Evolutionary conservation across 1,140 invertebrate genomes (phyloP).

Genomic region (Drosophila malerkotliana): DNA sequence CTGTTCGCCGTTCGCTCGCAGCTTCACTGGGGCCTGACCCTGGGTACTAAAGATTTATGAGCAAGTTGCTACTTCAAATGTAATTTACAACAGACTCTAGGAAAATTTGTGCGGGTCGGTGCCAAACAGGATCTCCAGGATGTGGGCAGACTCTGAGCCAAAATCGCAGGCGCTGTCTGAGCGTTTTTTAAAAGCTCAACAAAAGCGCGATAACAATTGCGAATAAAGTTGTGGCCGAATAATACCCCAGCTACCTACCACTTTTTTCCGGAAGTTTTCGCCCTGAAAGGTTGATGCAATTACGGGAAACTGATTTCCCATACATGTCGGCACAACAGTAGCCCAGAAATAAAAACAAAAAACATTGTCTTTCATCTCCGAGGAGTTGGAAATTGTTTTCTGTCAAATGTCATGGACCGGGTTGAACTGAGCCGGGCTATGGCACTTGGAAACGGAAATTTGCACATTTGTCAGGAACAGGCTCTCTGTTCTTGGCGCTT

Average conservation of each 20-base stretch:
- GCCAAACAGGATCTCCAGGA: no score
- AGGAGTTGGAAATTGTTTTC: constrained; percentile 38
- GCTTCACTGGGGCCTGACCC: no score
- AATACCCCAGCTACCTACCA: constrained; percentile 16
- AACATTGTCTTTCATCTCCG: constrained; percentile 1
- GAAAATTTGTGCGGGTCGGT: no score
- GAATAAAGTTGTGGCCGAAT: no score
- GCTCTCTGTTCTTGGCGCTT: constrained; percentile 9
- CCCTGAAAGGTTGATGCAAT: constrained; percentile 38
- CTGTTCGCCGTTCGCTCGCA: constrained; percentile 35
- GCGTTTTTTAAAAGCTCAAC: no score
- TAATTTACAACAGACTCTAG: no score
- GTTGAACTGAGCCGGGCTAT: constrained; percentile 10
- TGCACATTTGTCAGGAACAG: constrained; percentile 62
- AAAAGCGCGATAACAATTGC: no score
- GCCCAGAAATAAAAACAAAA: neutral
- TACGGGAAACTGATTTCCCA: constrained; percentile 43
- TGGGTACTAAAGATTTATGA: no score
- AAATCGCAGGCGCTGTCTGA: no score
- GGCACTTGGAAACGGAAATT: no score
- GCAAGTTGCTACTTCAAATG: no score
- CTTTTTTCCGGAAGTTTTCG: constrained; percentile 16
- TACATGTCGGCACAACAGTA: constrained; percentile 32
- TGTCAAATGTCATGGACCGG: constrained; percentile 61
- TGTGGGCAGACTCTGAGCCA: no score